phyloP scores from a whole-genome alignment of 2,113 vertebrate species.

The Crotalus horridus region DNA sequence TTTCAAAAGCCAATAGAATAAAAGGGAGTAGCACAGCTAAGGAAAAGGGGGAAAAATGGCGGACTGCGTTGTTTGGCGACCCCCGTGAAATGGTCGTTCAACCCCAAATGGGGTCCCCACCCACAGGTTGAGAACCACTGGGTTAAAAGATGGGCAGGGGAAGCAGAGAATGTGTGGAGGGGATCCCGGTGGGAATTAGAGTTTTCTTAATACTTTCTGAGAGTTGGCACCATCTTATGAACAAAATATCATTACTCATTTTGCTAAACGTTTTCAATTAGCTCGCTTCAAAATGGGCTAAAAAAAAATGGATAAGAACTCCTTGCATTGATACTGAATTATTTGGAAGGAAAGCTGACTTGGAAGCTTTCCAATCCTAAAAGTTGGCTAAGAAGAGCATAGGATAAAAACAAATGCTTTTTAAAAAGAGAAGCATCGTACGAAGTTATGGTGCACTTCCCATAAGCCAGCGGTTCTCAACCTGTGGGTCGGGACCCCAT shows the following conservation, averaged over 20 bases:
- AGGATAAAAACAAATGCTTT: not conserved
- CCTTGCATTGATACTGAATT: not conserved
- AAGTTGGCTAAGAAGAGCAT: not conserved
- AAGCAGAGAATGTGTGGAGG: too few species aligned
- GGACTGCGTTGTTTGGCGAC: too few species aligned
- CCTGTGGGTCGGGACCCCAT: too few species aligned
- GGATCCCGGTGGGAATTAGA: too few species aligned
- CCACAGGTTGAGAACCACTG: too few species aligned
- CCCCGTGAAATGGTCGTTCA: too few species aligned
- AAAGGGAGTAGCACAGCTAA: too few species aligned
- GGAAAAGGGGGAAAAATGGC: too few species aligned
- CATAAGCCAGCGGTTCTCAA: not conserved
- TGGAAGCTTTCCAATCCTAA: not conserved
- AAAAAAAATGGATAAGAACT: not conserved
- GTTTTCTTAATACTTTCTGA: too few species aligned
- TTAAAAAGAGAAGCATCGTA: not conserved
- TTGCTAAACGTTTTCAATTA: not conserved
- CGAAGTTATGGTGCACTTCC: not conserved
- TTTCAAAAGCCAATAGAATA: too few species aligned
- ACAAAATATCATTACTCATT: not conserved
- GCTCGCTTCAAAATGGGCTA: not conserved
- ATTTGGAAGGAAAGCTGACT: not conserved
- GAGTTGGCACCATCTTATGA: not conserved
- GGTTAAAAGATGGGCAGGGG: too few species aligned
- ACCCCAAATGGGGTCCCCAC: too few species aligned